phyloP scores from a whole-genome alignment of 2,113 vertebrate genomes.

The Triplophysa tibetana region DNA sequence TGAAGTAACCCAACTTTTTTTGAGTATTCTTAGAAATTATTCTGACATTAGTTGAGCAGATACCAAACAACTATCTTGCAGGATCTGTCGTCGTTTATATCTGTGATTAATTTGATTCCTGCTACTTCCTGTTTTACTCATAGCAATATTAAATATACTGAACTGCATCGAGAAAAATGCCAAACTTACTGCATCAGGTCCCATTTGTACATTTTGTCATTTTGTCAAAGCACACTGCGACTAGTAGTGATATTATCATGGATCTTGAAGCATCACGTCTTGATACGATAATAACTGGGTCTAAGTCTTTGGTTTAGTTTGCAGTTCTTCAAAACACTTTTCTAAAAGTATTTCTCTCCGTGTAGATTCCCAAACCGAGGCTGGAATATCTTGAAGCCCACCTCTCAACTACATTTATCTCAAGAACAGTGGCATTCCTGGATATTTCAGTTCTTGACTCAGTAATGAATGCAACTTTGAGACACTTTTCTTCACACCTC shows the following conservation, averaged over 20 bases:
- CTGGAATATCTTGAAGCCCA: neutral
- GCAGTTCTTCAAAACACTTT: slow-evolving; percentile 1
- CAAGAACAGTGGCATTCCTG: slow-evolving; percentile 9
- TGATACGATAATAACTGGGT: slow-evolving; percentile 14
- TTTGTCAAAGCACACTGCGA: neutral
- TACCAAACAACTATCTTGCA: too few species aligned
- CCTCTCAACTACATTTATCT: slow-evolving; percentile 20
- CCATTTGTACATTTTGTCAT: neutral
- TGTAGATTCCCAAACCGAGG: neutral
- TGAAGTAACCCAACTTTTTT: too few species aligned
- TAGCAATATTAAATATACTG: neutral
- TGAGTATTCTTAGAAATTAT: too few species aligned
- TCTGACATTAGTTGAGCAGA: too few species aligned
- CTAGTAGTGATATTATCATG: neutral
- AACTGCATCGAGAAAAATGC: neutral
- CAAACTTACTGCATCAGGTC: neutral
- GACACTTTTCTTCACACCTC: slow-evolving; percentile 29
- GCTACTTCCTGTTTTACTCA: neutral
- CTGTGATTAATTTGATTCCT: neutral
- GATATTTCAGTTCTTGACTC: slow-evolving; percentile 23
- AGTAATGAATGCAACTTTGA: slow-evolving; percentile 40
- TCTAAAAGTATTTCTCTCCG: neutral
- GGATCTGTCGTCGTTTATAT: too few species aligned
- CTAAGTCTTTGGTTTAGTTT: slow-evolving; percentile 2
- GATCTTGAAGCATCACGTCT: neutral